Base-by-base conservation (phyloP, 2,113 vertebrate species). In the Blennius ocellaris region DNA sequence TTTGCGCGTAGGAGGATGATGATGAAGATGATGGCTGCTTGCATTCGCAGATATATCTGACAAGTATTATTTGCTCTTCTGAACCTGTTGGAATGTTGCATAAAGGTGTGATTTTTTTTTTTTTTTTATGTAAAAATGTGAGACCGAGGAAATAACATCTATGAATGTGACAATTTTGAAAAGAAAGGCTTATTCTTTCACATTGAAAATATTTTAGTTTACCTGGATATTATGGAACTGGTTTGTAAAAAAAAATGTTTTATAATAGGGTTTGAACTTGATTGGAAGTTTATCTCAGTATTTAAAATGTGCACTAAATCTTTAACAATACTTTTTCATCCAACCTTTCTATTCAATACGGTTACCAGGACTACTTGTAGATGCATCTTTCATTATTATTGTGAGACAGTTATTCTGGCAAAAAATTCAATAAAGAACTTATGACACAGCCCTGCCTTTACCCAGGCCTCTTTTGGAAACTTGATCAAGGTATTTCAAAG, bases 1-100 rank as follows among this genome's bases (percentile, higher is more conserved):
- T 85, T 69, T 12, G 57, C 38, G 54, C 21, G 89, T 86, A 48
- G 90, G 90, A 76, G 81, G 82, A 76, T 7, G 80, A 76, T 7
- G 80, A 72, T 59, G 57, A 82, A 36, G 78, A 77, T 80, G 72
- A 83, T 63, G 61, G 73, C 73, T 44, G 76, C 58, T 74, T 84
- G 44, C 44, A 56, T 78, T 76, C 0, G 43, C 55, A 68, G 52
- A 80, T 64, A 73, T 65, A 69, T 51, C 73, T 76, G 67, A 70
- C 40, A 74, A 70, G 71, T 65, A 73, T 70, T 69, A 58, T 80
- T 69, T 79, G 79, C 59, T 62, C 17, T 40, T 59, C 30, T 37
- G 65, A 6, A 61, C 37, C 70, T 48, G 45, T 63, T 61, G 37
- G 9, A 44, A 15, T 66, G 64, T 87, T 87, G 68, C 48, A 62